A percentile compares a stretch with the other conserved stretches of the same genome.
These are phyloP conservation scores for Heliconius charithonia DNA, from an alignment of 2,888 invertebrate genomes.

Conservation along the genomic window DNA sequence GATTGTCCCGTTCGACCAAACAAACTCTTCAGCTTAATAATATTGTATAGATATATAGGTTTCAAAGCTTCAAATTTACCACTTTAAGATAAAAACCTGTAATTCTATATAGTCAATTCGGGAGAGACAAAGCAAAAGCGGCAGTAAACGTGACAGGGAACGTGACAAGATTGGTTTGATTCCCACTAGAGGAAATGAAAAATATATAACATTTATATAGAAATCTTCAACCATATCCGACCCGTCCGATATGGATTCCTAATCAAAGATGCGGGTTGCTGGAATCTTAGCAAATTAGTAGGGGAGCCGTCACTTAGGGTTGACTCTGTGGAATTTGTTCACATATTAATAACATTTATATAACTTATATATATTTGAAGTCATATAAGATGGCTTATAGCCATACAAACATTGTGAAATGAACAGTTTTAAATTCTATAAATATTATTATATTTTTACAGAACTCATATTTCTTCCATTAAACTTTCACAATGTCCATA, in stretches of 20 bases:
- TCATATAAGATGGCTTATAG: neutral
- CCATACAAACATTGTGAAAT: too few relatives aligned
- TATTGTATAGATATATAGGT: neutral
- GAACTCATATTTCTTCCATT: too few relatives aligned
- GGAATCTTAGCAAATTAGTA: conserved; percentile 81
- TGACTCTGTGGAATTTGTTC: conserved; percentile 47
- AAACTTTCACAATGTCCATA: too few relatives aligned
- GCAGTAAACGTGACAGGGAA: too few relatives aligned
- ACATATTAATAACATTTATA: neutral
- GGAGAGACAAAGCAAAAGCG: too few relatives aligned
- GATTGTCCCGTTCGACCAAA: neutral
- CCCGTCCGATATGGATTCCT: conserved; percentile 66
- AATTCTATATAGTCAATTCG: too few relatives aligned
- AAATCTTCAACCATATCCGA: conserved; percentile 8
- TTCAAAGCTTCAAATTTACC: neutral
- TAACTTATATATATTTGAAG: neutral
- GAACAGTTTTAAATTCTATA: too few relatives aligned
- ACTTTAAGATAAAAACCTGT: neutral
- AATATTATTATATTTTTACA: too few relatives aligned
- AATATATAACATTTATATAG: neutral
- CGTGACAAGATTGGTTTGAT: too few relatives aligned
- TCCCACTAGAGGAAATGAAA: neutral
- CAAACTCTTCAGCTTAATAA: neutral
- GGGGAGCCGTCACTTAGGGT: conserved; percentile 70
- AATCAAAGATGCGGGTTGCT: conserved; percentile 82